Base-by-base conservation (phyloP, 1,140 invertebrate genomes). In the Dreissena polymorpha region DNA sequence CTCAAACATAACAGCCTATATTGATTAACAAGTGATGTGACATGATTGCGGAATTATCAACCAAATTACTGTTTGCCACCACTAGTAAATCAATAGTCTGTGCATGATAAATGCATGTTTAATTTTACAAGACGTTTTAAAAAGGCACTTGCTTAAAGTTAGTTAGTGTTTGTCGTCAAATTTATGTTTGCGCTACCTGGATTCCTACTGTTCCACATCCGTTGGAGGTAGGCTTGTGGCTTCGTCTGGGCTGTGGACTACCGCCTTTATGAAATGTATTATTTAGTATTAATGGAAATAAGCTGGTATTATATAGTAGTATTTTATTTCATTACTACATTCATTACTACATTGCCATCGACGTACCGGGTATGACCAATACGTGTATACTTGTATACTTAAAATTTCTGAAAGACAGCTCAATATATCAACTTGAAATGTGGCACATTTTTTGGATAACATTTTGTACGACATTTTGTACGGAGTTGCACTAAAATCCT, bases 121-220 rank as follows among this genome's bases (percentile, higher is more conserved):
- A 60, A 3, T 3, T 23, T 60, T 10, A 12, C 57, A n/a, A 60
- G 21, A 6, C 16, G 12, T 60, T n/a, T 23, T 60, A 60, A 60
- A 10, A 12, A 23, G 16, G 10, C 6, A 60, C 57, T 60, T n/a
- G 3, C 21, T 2, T 60, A 60, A n/a, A 23, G 21, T 60, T 60
- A 23, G 3, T 60, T 10, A 55, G 18, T 18, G 10, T 23, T n/a
- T 60, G 57, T 60, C 16, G 2, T 6, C 21, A 12, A 55, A 60
- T 18, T 2, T 18, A 60, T 10, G n/a, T n/a, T 2, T 39, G 12
- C 1, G 25, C 77, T 69, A 93, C 93, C 89, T 93, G 84, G 14
- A 93, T 75, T 71, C 94, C 95, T 27, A 97, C 92, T 0, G 96
- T 96, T 12, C 97, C 97, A 93, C 97, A 98, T 64, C 97, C 97